Conservation (phyloP, 2,797 vertebrate species). For the Kryptopterus vitreolus region DNA sequence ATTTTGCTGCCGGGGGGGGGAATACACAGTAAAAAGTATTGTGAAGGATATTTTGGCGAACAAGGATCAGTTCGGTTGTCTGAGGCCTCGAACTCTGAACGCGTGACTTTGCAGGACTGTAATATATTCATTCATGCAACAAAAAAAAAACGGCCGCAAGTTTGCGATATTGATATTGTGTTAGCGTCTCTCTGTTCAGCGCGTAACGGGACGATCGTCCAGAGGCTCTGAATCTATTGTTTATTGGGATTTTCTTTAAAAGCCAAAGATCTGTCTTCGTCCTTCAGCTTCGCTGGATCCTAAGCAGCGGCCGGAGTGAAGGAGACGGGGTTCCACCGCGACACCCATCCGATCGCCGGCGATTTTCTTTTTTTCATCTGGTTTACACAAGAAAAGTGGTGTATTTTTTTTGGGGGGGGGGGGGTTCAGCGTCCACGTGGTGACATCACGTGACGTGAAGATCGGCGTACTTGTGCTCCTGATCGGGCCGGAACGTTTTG, state of each 20-base stretch:
- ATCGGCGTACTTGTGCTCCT: not conserved
- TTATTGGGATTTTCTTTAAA: constrained; percentile 33
- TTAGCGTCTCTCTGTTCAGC: not conserved
- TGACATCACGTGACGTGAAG: no score
- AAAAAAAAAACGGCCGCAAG: no score
- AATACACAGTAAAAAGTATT: no score
- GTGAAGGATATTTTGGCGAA: no score
- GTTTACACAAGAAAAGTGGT: constrained; percentile 42
- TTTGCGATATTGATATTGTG: no score
- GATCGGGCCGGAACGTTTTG: not conserved
- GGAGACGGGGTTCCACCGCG: constrained; percentile 76
- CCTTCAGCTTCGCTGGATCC: constrained; percentile 73
- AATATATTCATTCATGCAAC: no score
- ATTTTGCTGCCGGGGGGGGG: no score
- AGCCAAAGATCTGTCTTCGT: constrained; percentile 36
- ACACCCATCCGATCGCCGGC: constrained; percentile 30
- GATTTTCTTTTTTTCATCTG: constrained; percentile 34
- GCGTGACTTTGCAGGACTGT: no score
- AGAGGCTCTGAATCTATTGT: constrained; percentile 8
- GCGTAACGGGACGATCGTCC: not conserved
- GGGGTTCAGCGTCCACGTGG: no score
- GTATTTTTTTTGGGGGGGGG: constrained; percentile 16
- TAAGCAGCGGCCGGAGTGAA: constrained; percentile 69
- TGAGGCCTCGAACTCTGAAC: no score
- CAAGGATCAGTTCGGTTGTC: no score